Base-by-base conservation (phyloP, 1,140 invertebrate genomes). In the Ceratosolen solmsi region DNA sequence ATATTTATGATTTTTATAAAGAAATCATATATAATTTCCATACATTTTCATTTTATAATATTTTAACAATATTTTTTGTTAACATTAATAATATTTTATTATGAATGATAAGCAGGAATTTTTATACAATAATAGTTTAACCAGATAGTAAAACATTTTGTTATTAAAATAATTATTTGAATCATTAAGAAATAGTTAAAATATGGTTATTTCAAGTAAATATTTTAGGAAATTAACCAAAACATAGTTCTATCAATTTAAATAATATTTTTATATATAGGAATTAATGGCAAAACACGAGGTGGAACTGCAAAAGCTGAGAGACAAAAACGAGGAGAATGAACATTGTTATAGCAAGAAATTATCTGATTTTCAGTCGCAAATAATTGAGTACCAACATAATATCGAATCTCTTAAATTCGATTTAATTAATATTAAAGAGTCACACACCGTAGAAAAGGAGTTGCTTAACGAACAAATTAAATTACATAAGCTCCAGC, bases 281-380 rank as follows among this genome's bases (percentile, higher is more conserved):
- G 83, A 86, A 33, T 70, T 89, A 51, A 78, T 84, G 84, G 38
- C 49, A 0, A 88, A 87, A 22, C 85, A 88, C 25, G 86, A 90
- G 25, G 46, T 56, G 11, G 87, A 89, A 20, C 70, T 89, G 2
- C 83, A 86, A 27, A 72, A 87, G 25, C 38, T 88, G 0, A 87
- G 84, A 49, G 87, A 90, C 17, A 87, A 89, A 77, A 89, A 91
- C 38, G 86, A 87, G 70, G 20, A 89, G 17, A 56, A 91, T 22
- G 89, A 91, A 72, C 86, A 77, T 41, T 86, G 86, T 13, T 90
- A 91, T 22, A 87, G 88, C 3, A 90, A 90, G 60, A 90, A 91
- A 79, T 82, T 91, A 0, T 89, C 89, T 2, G 86, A 89, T 1
- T 89, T 91, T 76, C 89, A 92, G 49, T 83, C 86, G 0, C 89